These are phyloP conservation scores for Podilymbus podiceps DNA, from an alignment of 2,113 vertebrate species.

Conservation along the genomic window DNA sequence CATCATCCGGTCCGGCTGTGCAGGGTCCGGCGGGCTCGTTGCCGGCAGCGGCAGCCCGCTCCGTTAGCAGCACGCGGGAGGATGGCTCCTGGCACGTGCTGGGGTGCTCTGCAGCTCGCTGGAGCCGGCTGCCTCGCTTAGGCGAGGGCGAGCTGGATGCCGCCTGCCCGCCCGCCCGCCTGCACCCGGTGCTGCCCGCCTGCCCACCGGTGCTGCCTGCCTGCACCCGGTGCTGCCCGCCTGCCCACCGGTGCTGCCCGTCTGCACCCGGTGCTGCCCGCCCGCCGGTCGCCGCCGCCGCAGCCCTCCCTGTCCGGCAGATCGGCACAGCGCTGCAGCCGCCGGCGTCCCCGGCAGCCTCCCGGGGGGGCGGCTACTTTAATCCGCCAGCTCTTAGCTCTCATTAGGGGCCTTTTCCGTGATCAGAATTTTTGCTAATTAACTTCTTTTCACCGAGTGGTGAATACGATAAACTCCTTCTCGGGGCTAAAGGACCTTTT, in stretches of 20 bases:
- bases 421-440: not conserved
- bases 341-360: not conserved
- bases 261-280: not conserved
- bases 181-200: not conserved
- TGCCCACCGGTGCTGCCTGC: not conserved
- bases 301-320: not conserved
- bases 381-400: not conserved
- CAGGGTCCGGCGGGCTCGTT: not conserved
- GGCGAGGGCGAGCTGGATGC: fast-evolving
- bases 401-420: not conserved
- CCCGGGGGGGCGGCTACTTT: not conserved
- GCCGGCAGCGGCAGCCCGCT: not conserved
- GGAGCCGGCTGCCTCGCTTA: not conserved
- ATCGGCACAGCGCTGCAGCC: not conserved
- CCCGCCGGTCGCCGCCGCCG: not conserved
- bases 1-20: fast-evolving
- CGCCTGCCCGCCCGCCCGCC: no score
- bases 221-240: not conserved
- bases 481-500: not conserved
- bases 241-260: not conserved
- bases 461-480: not conserved
- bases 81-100: not conserved
- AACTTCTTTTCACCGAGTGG: not conserved
- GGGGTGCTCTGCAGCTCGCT: fast-evolving
- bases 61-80: not conserved